These are phyloP conservation scores for Odontothrips loti DNA, from an alignment of 2,888 invertebrate species.

Conservation along the genomic window DNA sequence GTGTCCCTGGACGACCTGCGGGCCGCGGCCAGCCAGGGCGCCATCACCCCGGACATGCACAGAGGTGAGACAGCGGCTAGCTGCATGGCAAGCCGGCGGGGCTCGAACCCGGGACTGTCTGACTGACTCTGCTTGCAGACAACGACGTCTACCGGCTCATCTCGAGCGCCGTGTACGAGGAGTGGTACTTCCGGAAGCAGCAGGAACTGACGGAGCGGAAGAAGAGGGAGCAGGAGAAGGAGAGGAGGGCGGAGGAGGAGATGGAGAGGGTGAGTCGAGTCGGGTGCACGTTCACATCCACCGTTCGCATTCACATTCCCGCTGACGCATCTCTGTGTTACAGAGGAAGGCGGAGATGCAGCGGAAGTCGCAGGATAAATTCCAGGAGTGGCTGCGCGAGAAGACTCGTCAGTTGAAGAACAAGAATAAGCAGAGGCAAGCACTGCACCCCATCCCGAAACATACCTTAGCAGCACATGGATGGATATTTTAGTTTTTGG, in stretches of 20 bases:
- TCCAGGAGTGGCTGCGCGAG: slow-evolving; percentile 37
- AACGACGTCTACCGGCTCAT: slow-evolving; percentile 34
- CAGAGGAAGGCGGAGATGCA: slow-evolving; percentile 36
- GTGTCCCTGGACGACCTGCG: slow-evolving; percentile 39
- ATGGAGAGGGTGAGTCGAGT: neutral
- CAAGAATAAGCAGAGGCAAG: neutral
- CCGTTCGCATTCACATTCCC: neutral
- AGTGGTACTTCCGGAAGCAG: slow-evolving; percentile 40
- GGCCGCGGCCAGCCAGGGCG: slow-evolving; percentile 35
- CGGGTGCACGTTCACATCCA: neutral
- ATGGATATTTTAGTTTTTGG: no score
- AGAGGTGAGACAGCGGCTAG: neutral
- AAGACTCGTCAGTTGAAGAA: slow-evolving; percentile 33
- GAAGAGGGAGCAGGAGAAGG: slow-evolving; percentile 33
- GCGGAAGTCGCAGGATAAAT: slow-evolving; percentile 36
- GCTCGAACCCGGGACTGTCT: neutral
- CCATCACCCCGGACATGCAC: neutral
- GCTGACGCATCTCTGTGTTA: neutral
- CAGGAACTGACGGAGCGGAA: slow-evolving; percentile 35
- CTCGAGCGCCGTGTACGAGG: slow-evolving; percentile 39
- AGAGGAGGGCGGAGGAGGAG: slow-evolving; percentile 27
- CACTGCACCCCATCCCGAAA: neutral
- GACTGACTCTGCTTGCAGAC: slow-evolving; percentile 14
- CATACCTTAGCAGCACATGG: no score
- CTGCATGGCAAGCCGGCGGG: neutral